Conservation (phyloP, 30 jellyfish, hydroid and myxozoan species). For the Rhopilema esculentum region DNA sequence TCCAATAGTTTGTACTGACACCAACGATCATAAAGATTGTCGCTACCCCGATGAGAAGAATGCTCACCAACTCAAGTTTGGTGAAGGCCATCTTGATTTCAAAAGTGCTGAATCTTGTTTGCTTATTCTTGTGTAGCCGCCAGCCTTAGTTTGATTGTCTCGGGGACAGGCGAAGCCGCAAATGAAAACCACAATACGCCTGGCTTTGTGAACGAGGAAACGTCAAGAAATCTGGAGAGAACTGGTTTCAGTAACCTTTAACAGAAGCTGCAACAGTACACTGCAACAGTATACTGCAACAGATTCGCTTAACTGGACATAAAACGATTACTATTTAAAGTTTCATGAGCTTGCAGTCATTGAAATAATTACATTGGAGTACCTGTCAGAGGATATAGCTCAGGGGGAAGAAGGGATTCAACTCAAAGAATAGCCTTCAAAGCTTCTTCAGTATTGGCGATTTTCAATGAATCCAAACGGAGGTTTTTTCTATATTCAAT, state of each 20-base stretch:
- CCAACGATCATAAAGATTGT: constrained; percentile 44
- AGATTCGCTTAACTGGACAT: neutral
- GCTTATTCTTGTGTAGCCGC: neutral
- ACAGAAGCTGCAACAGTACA: too few species aligned
- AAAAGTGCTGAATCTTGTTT: neutral
- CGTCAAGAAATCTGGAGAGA: neutral
- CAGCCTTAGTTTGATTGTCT: neutral
- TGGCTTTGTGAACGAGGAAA: neutral
- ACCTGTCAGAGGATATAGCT: neutral
- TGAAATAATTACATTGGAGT: neutral
- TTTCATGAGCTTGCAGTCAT: neutral
- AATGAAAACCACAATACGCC: neutral
- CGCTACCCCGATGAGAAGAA: constrained; percentile 7
- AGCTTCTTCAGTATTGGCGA: too few species aligned
- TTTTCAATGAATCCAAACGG: too few species aligned
- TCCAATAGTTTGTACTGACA: constrained; percentile 56
- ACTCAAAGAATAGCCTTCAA: neutral
- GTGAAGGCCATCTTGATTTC: constrained; percentile 30
- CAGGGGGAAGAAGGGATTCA: neutral
- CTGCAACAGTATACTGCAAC: neutral
- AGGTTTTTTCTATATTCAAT: too few species aligned
- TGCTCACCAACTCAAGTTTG: constrained; percentile 20
- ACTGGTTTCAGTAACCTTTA: neutral
- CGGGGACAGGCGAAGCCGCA: neutral
- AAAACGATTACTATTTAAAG: neutral